Percentiles rank a stretch among this genome's conserved stretches.
Evolutionary conservation across 30 jellyfish, hydroid and myxozoan species (phyloP).

Genomic region (Aurelia aurita): DNA sequence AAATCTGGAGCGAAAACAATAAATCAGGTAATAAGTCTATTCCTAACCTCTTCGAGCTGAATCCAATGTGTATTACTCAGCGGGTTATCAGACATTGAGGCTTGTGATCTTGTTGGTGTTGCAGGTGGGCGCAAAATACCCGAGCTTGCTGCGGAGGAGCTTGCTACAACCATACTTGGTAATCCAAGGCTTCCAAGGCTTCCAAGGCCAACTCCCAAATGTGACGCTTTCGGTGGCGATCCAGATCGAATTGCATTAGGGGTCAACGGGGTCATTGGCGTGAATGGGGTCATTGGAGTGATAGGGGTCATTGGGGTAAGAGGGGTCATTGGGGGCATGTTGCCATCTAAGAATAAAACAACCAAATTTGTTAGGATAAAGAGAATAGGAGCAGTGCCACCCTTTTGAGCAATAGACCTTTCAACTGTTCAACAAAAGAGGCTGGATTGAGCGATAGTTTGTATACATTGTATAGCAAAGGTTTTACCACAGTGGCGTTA

Average conservation of each 20-base stretch:
- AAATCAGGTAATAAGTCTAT: background rate
- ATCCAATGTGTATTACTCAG: constrained; percentile 82
- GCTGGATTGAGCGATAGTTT: too few species aligned
- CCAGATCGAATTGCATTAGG: constrained; percentile 75
- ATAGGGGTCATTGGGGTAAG: constrained; percentile 96
- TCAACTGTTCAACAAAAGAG: too few species aligned
- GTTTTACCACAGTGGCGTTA: too few species aligned
- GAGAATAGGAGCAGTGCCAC: background rate
- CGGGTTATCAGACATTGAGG: constrained; percentile 28
- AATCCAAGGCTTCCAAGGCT: constrained; percentile 32
- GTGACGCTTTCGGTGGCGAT: constrained; percentile 82
- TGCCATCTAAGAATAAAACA: constrained; percentile 48
- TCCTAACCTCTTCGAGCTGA: constrained; percentile 87
- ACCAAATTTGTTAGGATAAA: background rate
- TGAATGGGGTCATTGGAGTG: constrained; percentile 90
- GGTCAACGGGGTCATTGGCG: constrained; percentile 80
- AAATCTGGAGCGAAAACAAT: too few species aligned
- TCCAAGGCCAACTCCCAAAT: constrained; percentile 35
- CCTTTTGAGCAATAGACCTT: background rate
- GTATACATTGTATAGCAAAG: too few species aligned
- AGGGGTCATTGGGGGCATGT: constrained; percentile 98
- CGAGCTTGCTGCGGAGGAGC: constrained; percentile 7
- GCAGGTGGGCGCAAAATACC: constrained; percentile 71
- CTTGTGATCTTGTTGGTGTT: constrained; percentile 60
- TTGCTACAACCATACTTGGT: constrained; percentile 54